A percentile compares a stretch with the other conserved stretches of the same genome.
Conservation (phyloP, 2,113 vertebrate genomes). For the Gallinago media region DNA sequence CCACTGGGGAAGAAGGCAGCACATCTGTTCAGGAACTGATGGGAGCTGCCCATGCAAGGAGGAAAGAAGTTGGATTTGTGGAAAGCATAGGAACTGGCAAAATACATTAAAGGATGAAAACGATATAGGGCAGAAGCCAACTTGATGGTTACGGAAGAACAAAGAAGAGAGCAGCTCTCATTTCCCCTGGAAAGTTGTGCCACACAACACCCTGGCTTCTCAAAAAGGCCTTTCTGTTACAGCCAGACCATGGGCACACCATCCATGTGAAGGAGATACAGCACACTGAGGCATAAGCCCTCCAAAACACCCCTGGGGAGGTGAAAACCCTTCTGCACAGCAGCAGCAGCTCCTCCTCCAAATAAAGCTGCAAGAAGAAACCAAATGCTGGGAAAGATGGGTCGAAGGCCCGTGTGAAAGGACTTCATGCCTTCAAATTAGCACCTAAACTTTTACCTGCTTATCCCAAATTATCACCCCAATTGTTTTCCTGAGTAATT, state of each 20-base stretch:
- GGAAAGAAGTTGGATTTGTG: background rate
- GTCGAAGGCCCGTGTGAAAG: background rate
- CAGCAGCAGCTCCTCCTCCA: background rate
- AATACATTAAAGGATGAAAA: background rate
- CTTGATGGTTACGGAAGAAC: background rate
- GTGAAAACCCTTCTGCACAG: background rate
- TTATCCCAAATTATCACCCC: background rate
- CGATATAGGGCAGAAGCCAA: background rate
- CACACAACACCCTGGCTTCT: accelerated
- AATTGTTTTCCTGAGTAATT: background rate
- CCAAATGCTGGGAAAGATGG: background rate
- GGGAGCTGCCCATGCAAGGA: accelerated
- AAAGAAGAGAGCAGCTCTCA: background rate
- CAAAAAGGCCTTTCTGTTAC: background rate
- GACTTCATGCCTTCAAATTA: background rate
- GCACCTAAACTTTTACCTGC: background rate
- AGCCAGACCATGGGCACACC: background rate
- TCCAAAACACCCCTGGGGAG: background rate
- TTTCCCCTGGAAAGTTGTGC: background rate
- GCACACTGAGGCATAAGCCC: background rate
- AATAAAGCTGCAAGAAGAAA: background rate
- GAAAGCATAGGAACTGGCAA: background rate
- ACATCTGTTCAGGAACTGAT: background rate
- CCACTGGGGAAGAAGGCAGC: background rate
- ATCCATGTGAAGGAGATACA: accelerated